phyloP scores from a whole-genome alignment of 1,140 invertebrate genomes.

The Drosophila rufa region DNA sequence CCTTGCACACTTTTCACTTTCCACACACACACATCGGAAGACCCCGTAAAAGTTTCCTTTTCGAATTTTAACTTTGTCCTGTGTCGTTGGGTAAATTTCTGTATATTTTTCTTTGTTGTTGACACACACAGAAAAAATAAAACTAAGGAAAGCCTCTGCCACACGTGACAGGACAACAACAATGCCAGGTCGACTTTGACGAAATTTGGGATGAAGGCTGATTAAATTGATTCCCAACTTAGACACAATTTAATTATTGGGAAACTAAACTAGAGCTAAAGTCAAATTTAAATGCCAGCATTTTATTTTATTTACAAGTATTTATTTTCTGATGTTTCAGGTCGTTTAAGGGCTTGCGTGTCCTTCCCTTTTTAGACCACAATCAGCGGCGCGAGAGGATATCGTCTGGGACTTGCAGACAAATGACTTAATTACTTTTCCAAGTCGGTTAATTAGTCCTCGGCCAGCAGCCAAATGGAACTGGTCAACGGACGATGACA shows the following conservation, averaged over 20 bases:
- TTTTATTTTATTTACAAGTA: background rate
- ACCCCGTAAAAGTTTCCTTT: slow-evolving; percentile 17
- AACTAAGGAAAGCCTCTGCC: slow-evolving; percentile 5
- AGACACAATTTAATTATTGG: slow-evolving; percentile 20
- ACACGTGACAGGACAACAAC: slow-evolving; percentile 21
- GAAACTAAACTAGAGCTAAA: background rate
- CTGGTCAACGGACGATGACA: slow-evolving; percentile 54
- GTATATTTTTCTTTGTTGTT: slow-evolving; percentile 50
- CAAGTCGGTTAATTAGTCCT: slow-evolving; percentile 79
- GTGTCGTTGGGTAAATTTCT: slow-evolving; percentile 7
- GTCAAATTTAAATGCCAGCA: background rate
- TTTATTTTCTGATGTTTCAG: background rate
- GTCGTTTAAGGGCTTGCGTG: slow-evolving; percentile 8
- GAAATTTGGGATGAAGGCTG: background rate
- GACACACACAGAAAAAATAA: slow-evolving; percentile 5
- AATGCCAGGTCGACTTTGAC: background rate
- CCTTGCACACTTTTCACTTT: slow-evolving; percentile 16
- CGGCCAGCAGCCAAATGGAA: slow-evolving; percentile 53
- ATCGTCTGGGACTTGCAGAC: slow-evolving; percentile 73
- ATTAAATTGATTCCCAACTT: slow-evolving; percentile 19
- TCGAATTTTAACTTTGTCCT: slow-evolving; percentile 27
- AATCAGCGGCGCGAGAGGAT: slow-evolving; percentile 32
- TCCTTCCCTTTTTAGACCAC: slow-evolving; percentile 15
- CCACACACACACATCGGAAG: background rate
- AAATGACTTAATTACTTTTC: slow-evolving; percentile 82